Percentiles rank a stretch among this genome's conserved stretches.
These are phyloP conservation scores for Serranus cabrilla DNA, from an alignment of 2,797 vertebrate genomes.

Conservation along the genomic window DNA sequence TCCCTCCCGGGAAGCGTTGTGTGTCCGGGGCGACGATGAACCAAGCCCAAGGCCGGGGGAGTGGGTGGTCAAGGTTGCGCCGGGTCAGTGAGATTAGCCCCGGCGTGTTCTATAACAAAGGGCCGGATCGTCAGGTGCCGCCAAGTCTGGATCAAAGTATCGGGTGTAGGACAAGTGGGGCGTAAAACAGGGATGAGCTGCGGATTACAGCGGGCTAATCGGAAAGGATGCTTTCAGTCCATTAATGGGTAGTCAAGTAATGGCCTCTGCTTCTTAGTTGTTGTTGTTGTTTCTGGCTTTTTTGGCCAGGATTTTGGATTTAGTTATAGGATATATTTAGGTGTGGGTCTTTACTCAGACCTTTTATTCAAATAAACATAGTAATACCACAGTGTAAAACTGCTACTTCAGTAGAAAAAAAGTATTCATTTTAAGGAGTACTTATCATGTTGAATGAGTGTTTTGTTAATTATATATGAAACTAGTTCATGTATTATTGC, in stretches of 20 bases:
- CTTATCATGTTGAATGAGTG: neutral
- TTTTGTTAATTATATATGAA: neutral
- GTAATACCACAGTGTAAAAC: neutral
- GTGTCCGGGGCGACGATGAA: conserved; percentile 80
- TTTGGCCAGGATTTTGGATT: conserved; percentile 20
- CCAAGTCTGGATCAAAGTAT: conserved; percentile 86
- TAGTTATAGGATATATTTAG: neutral
- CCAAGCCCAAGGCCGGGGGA: conserved; percentile 78
- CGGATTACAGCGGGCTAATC: conserved; percentile 84
- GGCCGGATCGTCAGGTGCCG: conserved; percentile 74
- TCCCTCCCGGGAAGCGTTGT: conserved; percentile 79
- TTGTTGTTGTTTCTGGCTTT: conserved; percentile 10
- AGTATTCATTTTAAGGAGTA: neutral
- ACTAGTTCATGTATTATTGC: too few species aligned
- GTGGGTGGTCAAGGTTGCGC: conserved; percentile 86
- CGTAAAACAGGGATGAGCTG: conserved; percentile 80
- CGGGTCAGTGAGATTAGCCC: conserved; percentile 87
- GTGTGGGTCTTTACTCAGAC: too few species aligned
- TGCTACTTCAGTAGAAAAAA: neutral
- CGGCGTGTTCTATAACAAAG: conserved; percentile 76
- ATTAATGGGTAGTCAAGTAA: conserved; percentile 59
- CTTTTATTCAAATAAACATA: too few species aligned
- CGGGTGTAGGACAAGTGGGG: conserved; percentile 84
- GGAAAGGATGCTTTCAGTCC: conserved; percentile 77
- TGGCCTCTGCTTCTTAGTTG: conserved; percentile 1